Conservation (phyloP, 53 echinoderm and acorn worm species). For the Henricia sp. region DNA sequence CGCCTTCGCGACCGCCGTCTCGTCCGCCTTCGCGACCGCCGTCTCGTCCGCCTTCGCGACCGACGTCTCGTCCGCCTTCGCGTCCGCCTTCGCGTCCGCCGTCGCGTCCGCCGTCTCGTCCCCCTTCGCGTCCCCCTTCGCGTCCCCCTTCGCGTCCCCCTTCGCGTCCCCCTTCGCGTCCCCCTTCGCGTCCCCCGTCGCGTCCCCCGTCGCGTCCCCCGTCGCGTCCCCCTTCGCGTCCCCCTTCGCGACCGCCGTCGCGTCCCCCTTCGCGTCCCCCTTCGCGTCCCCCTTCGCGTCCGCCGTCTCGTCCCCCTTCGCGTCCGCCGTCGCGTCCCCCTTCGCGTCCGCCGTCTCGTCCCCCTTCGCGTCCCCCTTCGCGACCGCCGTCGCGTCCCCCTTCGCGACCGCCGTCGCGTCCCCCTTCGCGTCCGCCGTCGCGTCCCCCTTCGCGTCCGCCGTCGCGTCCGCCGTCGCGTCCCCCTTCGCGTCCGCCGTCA, state of each 20-base stretch:
- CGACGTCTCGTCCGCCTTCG: no score
- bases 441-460: slow-evolving; percentile 47
- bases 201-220: slow-evolving; percentile 64
- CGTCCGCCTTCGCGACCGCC: neutral
- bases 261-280: slow-evolving; percentile 69
- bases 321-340: neutral
- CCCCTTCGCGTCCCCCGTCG: slow-evolving; percentile 44
- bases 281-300: slow-evolving; percentile 54
- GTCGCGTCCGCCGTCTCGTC: neutral
- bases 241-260: slow-evolving; percentile 56
- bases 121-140: neutral
- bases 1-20: neutral
- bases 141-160: slow-evolving; percentile 57
- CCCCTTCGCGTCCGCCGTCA: slow-evolving; percentile 36
- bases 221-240: slow-evolving; percentile 58
- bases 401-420: neutral
- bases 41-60: no score
- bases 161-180: slow-evolving; percentile 33
- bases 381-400: neutral
- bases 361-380: neutral
- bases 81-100: no score
- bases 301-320: slow-evolving; percentile 10
- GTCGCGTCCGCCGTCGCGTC: slow-evolving; percentile 41
- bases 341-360: neutral
- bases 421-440: neutral